Conservation (phyloP, 2,113 vertebrate genomes). For the Willisornis vidua region DNA sequence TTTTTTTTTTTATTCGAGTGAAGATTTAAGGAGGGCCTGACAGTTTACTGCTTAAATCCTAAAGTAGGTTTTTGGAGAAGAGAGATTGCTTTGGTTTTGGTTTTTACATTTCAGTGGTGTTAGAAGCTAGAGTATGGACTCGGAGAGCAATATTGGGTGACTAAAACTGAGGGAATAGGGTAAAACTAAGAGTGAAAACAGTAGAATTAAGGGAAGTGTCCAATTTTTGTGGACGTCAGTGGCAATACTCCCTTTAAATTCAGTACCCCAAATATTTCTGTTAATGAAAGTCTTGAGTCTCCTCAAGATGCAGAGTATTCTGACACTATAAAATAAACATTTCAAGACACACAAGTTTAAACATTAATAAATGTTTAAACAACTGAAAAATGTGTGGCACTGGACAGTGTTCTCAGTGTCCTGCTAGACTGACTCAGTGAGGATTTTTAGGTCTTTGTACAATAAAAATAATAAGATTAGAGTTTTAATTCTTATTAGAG, state of each 20-base stretch:
- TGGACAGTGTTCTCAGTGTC: neutral
- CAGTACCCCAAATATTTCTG: neutral
- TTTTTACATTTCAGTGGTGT: neutral
- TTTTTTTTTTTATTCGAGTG: neutral
- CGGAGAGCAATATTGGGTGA: neutral
- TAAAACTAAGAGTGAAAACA: neutral
- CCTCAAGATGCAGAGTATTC: neutral
- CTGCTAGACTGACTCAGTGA: neutral
- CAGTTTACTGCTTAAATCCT: neutral
- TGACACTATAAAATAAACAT: neutral
- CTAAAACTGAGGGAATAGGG: neutral
- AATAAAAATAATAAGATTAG: neutral
- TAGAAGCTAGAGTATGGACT: neutral
- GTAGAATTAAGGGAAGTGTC: neutral
- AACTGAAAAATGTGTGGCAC: neutral
- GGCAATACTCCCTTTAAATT: neutral
- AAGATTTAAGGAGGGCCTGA: neutral
- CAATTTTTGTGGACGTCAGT: neutral
- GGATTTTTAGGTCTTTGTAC: neutral
- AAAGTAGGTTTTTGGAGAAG: neutral
- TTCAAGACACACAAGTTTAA: neutral
- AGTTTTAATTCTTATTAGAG: neutral
- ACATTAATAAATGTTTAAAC: neutral
- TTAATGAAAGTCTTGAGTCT: neutral
- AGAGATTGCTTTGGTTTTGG: neutral